Conservation (phyloP, 2,888 invertebrate genomes). For the Acronicta alni region DNA sequence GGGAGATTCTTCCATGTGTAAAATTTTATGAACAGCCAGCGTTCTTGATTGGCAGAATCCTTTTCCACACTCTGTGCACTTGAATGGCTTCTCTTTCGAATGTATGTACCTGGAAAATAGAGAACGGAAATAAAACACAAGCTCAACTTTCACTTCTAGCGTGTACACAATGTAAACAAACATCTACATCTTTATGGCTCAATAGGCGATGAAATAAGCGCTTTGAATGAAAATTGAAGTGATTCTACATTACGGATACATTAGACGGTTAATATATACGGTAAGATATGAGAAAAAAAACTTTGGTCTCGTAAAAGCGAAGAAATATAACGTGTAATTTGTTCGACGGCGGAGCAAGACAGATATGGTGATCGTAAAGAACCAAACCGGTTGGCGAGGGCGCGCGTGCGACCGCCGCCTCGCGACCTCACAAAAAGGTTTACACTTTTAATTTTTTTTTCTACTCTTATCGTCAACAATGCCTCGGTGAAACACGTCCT, state of each 20-base stretch:
- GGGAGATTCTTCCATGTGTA: slow-evolving; percentile 97
- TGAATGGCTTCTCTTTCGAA: slow-evolving; percentile 99
- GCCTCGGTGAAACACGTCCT: slow-evolving; percentile 78
- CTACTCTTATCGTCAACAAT: slow-evolving; percentile 84
- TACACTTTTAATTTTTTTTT: slow-evolving; percentile 83
- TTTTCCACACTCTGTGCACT: slow-evolving; percentile 98
- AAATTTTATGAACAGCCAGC: slow-evolving; percentile 97
- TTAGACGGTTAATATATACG: slow-evolving; percentile 80
- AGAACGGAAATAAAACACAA: slow-evolving; percentile 70
- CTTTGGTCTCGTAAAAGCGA: slow-evolving; percentile 85
- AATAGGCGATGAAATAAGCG: slow-evolving; percentile 69
- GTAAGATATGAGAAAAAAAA: slow-evolving; percentile 77
- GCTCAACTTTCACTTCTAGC: slow-evolving; percentile 69
- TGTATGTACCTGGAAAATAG: slow-evolving; percentile 96
- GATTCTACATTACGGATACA: slow-evolving; percentile 75
- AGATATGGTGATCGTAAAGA: slow-evolving; percentile 88
- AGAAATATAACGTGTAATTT: slow-evolving; percentile 89
- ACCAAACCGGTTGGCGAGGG: slow-evolving; percentile 82
- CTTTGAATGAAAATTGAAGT: slow-evolving; percentile 75
- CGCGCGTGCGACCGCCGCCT: slow-evolving; percentile 85
- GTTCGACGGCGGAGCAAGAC: slow-evolving; percentile 86
- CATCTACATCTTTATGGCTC: slow-evolving; percentile 68
- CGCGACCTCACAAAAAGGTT: slow-evolving; percentile 89
- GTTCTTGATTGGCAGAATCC: slow-evolving; percentile 99
- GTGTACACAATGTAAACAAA: slow-evolving; percentile 72